These are phyloP conservation scores for Argynnis bischoffii DNA, from an alignment of 2,888 invertebrate species.

Conservation along the genomic window DNA sequence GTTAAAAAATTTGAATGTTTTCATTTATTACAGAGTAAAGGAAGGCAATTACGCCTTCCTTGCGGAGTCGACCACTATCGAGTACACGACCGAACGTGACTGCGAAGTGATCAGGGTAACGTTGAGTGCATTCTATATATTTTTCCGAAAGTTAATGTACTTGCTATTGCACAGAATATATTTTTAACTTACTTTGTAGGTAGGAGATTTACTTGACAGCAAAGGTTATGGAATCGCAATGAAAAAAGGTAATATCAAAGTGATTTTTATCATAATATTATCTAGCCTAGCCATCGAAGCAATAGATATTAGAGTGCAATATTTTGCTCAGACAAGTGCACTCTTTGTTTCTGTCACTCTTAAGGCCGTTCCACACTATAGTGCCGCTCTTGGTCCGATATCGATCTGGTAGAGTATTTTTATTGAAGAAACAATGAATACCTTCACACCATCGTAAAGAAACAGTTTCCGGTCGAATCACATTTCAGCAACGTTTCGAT, in stretches of 20 bases:
- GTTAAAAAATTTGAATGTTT: background rate
- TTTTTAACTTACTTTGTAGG: slow-evolving; percentile 58
- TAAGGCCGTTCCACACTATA: no score
- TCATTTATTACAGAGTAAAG: slow-evolving; percentile 46
- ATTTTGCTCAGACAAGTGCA: no score
- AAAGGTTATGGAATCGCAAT: slow-evolving; percentile 95
- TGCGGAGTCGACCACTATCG: slow-evolving; percentile 94
- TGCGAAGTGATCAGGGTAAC: slow-evolving; percentile 86
- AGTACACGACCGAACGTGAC: slow-evolving; percentile 89
- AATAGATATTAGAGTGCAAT: no score
- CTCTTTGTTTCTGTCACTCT: no score
- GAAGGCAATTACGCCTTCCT: slow-evolving; percentile 88
- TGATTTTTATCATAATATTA: background rate
- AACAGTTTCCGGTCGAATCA: no score
- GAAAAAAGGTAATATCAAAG: slow-evolving; percentile 84
- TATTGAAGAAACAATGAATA: no score
- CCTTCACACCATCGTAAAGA: no score
- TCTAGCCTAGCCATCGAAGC: no score
- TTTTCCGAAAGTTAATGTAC: background rate
- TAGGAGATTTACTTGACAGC: slow-evolving; percentile 88
- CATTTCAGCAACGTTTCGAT: no score
- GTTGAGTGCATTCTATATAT: background rate
- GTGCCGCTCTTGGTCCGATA: no score
- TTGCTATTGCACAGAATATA: background rate
- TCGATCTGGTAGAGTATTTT: no score